phyloP scores from a whole-genome alignment of 2,888 invertebrate species.

The Andrena minutula region DNA sequence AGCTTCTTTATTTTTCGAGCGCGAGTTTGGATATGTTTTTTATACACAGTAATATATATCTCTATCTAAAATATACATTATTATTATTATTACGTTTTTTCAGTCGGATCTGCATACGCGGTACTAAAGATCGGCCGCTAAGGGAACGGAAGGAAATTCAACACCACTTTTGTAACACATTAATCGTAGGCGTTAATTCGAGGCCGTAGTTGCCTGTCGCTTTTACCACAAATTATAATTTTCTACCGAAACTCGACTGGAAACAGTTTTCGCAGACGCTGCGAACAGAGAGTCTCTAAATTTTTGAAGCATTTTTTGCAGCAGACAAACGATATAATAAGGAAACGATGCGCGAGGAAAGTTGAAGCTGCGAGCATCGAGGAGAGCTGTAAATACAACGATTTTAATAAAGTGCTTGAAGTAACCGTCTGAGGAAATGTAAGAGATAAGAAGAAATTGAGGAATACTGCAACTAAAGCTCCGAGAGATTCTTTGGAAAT shows the following conservation, averaged over 20 bases:
- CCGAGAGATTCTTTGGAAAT: not conserved
- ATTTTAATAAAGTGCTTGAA: conserved; percentile 26
- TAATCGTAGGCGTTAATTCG: conserved; percentile 2
- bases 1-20: not conserved
- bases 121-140: conserved; percentile 15
- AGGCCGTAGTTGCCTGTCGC: not conserved
- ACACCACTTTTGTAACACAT: conserved; percentile 22
- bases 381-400: conserved; percentile 36
- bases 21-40: not conserved
- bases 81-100: conserved; percentile 29
- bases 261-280: conserved; percentile 3
- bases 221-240: conserved; percentile 31
- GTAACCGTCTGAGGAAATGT: not conserved
- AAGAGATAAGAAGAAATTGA: conserved; percentile 13
- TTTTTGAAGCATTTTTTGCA: conserved; percentile 29
- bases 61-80: conserved; percentile 4
- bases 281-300: conserved; percentile 4
- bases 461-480: conserved; percentile 12
- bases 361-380: conserved; percentile 7
- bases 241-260: conserved; percentile 31
- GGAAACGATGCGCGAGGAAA: conserved; percentile 1
- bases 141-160: conserved; percentile 14
- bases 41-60: not conserved
- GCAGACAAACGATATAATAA: conserved; percentile 13
- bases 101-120: conserved; percentile 30